phyloP scores from a whole-genome alignment of 1,140 invertebrate species.

The Bombus confusus region DNA sequence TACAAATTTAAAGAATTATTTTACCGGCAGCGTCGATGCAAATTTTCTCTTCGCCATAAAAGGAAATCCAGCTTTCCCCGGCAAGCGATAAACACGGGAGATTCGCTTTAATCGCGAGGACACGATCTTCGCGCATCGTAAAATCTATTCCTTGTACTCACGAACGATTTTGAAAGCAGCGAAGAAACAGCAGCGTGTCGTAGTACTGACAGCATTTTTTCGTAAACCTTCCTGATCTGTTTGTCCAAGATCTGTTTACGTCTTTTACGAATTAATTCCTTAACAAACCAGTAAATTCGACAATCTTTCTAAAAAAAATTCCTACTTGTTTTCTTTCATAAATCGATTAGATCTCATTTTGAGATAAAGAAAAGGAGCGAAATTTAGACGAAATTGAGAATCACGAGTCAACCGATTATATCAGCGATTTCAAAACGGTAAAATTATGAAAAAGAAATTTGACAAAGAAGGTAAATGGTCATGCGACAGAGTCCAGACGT shows the following conservation, averaged over 20 bases:
- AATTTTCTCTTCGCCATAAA: neutral
- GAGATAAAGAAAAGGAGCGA: neutral
- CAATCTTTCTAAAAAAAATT: neutral
- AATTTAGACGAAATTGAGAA: neutral
- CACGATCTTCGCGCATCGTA: constrained; percentile 11
- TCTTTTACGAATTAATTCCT: neutral
- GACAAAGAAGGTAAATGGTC: no score
- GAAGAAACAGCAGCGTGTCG: neutral
- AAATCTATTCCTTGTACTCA: neutral
- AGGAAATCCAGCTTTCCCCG: constrained; percentile 29
- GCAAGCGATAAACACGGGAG: neutral
- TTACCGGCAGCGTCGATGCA: neutral
- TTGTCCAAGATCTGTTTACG: neutral
- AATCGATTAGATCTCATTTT: neutral
- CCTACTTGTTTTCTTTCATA: neutral
- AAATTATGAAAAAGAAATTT: no score
- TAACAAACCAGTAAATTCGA: neutral
- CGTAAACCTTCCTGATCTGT: neutral
- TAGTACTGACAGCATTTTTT: neutral
- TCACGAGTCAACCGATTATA: neutral
- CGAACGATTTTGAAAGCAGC: neutral
- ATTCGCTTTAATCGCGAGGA: constrained; percentile 14
- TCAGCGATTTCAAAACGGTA: no score
- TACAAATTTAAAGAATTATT: neutral
- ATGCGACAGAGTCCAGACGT: neutral